Evolutionary conservation across 2,797 vertebrate species (phyloP).

Genomic region (Pampus argenteus): DNA sequence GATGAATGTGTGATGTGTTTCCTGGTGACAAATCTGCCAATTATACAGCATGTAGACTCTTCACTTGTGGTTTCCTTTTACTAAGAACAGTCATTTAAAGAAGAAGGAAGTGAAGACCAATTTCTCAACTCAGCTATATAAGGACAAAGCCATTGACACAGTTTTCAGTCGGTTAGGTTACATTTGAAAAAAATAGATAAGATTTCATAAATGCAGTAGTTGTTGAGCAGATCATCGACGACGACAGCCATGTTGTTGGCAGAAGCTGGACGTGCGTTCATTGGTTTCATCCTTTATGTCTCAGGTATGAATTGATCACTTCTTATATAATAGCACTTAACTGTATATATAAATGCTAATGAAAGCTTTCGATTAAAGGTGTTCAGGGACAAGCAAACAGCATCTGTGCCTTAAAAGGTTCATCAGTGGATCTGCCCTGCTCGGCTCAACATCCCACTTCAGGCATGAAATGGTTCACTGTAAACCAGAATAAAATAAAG

Average conservation of each 20-base stretch:
- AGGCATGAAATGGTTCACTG: constrained; percentile 15
- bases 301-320: constrained; percentile 17
- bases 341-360: too few relatives aligned
- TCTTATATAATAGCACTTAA: too few relatives aligned
- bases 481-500: accelerated
- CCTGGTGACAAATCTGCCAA: too few relatives aligned
- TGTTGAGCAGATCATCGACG: background rate
- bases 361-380: constrained; percentile 1
- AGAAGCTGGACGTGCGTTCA: background rate
- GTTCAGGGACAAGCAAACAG: background rate
- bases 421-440: constrained; percentile 39
- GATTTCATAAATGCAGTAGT: background rate
- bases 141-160: too few relatives aligned
- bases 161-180: background rate
- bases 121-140: too few relatives aligned
- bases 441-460: background rate
- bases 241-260: constrained; percentile 16
- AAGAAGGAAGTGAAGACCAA: too few relatives aligned
- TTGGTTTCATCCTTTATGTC: constrained; percentile 14
- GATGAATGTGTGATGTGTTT: too few relatives aligned
- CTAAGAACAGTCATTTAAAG: too few relatives aligned
- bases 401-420: constrained; percentile 48
- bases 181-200: background rate
- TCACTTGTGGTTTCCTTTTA: too few relatives aligned
- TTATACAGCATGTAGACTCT: too few relatives aligned